Evolutionary conservation across 2,113 vertebrate genomes (phyloP).

Genomic region (Tenebrosternarchus preto): DNA sequence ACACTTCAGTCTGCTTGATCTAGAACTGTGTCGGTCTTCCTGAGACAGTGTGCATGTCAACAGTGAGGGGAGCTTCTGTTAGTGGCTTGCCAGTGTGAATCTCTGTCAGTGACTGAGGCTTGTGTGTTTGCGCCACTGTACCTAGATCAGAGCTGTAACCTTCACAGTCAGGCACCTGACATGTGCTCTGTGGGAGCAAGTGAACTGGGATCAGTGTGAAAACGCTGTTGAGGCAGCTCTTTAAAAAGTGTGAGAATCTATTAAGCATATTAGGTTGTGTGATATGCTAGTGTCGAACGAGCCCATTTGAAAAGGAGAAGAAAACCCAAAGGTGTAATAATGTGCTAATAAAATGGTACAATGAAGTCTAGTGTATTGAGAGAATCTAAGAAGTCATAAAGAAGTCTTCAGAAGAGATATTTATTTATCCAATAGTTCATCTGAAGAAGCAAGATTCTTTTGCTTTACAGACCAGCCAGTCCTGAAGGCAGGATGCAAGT

Average conservation of each 20-base stretch:
- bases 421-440: not conserved
- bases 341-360: not conserved
- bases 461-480: not conserved
- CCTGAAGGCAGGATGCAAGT: slow-evolving; percentile 9
- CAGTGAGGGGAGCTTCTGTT: not conserved
- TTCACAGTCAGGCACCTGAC: too few relatives aligned
- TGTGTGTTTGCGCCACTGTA: not conserved
- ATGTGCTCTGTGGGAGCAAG: not conserved
- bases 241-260: too few relatives aligned
- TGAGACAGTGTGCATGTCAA: not conserved
- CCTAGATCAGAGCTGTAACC: too few relatives aligned
- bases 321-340: not conserved
- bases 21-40: not conserved
- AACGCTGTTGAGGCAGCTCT: too few relatives aligned
- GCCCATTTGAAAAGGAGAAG: too few relatives aligned
- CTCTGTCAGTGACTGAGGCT: not conserved
- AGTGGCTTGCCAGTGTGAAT: slow-evolving; percentile 2
- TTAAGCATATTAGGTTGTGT: too few relatives aligned
- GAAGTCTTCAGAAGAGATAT: not conserved
- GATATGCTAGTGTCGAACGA: too few relatives aligned
- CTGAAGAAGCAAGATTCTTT: not conserved
- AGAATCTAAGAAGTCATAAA: not conserved
- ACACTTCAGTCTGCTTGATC: not conserved
- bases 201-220: not conserved
- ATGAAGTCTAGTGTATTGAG: not conserved